Evolutionary conservation across 1,140 invertebrate genomes (phyloP).

Genomic region (Sitobion miscanthi): DNA sequence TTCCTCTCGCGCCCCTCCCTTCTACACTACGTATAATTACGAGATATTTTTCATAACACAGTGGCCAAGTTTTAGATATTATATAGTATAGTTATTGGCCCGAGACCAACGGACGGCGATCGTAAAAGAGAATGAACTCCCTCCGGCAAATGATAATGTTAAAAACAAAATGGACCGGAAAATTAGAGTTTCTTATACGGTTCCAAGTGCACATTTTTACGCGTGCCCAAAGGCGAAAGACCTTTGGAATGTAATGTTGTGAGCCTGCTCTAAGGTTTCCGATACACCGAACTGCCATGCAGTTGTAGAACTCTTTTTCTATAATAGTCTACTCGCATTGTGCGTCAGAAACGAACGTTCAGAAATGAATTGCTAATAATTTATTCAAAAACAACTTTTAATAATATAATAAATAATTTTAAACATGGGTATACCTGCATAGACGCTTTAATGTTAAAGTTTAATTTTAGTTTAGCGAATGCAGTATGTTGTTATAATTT

Average conservation of each 20-base stretch:
- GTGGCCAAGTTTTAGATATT: constrained; percentile 31
- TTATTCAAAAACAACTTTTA: background rate
- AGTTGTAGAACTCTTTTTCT: background rate
- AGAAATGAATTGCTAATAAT: background rate
- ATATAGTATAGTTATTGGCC: constrained; percentile 41
- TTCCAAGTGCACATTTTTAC: constrained; percentile 19
- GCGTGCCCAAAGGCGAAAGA: constrained; percentile 13
- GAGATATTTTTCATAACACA: constrained; percentile 35
- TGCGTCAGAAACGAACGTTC: background rate
- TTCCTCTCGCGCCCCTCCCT: background rate
- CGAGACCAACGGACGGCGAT: constrained; percentile 47
- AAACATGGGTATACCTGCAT: background rate
- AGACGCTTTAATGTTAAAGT: background rate
- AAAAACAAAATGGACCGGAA: constrained; percentile 55
- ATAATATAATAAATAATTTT: background rate
- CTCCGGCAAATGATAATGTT: constrained; percentile 43
- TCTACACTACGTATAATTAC: constrained; percentile 23
- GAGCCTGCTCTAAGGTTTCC: background rate
- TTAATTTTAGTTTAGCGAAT: background rate
- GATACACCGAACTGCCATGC: background rate
- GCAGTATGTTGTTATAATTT: constrained; percentile 25
- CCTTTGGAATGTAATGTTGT: background rate
- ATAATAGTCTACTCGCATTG: background rate
- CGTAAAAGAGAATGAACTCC: constrained; percentile 50
- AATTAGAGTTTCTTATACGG: constrained; percentile 44